A percentile compares a stretch with the other conserved stretches of the same genome.
These are phyloP conservation scores for Bettongia penicillata DNA, from an alignment of 2,113 vertebrate species.

Conservation along the genomic window DNA sequence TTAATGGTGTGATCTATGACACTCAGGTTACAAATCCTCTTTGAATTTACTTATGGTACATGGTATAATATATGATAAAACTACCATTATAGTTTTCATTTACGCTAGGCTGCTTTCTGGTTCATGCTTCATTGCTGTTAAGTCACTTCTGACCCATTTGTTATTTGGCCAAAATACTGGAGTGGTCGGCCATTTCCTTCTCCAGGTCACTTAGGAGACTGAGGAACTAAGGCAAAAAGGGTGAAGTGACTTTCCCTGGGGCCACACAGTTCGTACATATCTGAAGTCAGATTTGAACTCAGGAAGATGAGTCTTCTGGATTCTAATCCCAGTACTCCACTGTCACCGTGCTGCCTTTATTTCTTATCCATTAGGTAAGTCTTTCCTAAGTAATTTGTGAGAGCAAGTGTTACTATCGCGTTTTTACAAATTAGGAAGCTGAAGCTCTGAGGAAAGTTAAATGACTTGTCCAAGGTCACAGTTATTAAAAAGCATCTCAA, in stretches of 20 bases:
- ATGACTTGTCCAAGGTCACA: background rate
- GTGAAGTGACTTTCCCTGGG: too few relatives aligned
- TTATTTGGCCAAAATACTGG: too few relatives aligned
- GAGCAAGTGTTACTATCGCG: background rate
- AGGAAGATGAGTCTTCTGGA: too few relatives aligned
- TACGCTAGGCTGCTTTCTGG: background rate
- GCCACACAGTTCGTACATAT: too few relatives aligned
- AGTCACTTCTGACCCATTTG: too few relatives aligned
- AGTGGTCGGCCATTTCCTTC: too few relatives aligned
- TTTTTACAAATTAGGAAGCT: background rate
- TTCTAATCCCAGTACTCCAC: too few relatives aligned
- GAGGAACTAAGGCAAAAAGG: too few relatives aligned
- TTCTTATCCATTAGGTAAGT: background rate
- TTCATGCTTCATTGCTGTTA: background rate
- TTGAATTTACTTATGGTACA: background rate
- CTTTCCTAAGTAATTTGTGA: background rate
- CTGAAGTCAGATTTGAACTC: too few relatives aligned
- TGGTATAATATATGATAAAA: background rate
- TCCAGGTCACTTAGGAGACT: too few relatives aligned
- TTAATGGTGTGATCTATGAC: too few relatives aligned
- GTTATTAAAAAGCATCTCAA: background rate
- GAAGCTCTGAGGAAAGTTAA: background rate
- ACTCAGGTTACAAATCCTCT: too few relatives aligned
- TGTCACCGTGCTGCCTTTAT: background rate
- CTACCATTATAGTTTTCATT: background rate